Evolutionary conservation across 1,140 invertebrate genomes (phyloP), one percentile per base, ranked within the genome.

Genomic region (Hetaerina americana): DNA sequence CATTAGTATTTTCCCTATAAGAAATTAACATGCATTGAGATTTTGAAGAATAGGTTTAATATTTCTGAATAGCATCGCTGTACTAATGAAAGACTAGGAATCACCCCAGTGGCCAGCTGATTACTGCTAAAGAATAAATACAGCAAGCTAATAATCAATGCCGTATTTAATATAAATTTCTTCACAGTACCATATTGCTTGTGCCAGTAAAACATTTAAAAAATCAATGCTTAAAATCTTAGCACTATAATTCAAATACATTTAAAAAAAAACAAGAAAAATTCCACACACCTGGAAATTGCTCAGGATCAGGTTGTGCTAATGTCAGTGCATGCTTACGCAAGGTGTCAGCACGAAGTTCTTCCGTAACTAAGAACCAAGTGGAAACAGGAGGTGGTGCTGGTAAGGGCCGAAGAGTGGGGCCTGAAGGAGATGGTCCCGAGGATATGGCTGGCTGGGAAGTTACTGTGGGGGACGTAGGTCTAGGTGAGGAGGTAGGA

Each of bases 311-410:
- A 6, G 88, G 85, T 76, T 91, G 88, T 57, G 89, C 84, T 76
- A 93, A 80, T 12, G 87, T 87, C 27, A 94, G 77, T 27, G 88
- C 86, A 82, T 93, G 93, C 78, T 89, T 87, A 75, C 90, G 88
- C 71, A 93, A 80, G 74, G 93, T 87, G 76, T 94, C 91, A 76
- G 87, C 77, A 68, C 90, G 87, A 68, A 94, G 81, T 77, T 89
- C 88, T 76, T 94, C 91, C 40, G 87, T 86, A 75, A 92, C 85
- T 78, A 92, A 93, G 80, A 90, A 94, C 73, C 81, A 80, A 22
- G 79, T 76, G 68, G 77, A 29, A 22, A 70, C 25, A 68, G 72
- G 26, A 18, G 71, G 24, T 29, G 31, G 74, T 25, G 77, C 77
- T 71, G 79, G 78, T 18, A 78, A 78, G 5, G 81, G 79, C 10